Evolutionary conservation across 2,113 vertebrate species (phyloP).

Genomic region (Edolisoma coerulescens): DNA sequence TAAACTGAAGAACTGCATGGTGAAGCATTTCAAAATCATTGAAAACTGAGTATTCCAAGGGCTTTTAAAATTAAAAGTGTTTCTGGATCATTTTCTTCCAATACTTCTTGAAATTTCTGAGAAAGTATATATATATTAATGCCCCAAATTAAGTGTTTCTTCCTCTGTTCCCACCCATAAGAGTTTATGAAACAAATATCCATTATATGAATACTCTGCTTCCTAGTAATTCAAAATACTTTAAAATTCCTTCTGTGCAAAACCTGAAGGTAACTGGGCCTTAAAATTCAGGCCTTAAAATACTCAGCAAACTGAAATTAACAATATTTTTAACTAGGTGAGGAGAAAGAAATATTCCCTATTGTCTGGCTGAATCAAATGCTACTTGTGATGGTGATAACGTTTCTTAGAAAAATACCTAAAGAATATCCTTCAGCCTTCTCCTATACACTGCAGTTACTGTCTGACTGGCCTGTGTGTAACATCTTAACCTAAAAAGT

Average conservation of each 20-base stretch:
- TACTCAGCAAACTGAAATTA: background rate
- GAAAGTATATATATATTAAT: background rate
- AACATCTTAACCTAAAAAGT: background rate
- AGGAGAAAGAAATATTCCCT: background rate
- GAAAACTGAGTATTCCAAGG: background rate
- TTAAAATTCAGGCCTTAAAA: background rate
- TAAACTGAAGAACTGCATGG: background rate
- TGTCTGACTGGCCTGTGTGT: background rate
- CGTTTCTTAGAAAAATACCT: background rate
- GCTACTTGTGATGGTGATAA: background rate
- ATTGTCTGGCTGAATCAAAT: background rate
- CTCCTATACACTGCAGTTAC: background rate
- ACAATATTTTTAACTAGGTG: background rate
- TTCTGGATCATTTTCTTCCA: background rate
- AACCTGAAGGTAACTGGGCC: background rate
- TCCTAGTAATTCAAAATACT: background rate
- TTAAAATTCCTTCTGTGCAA: background rate
- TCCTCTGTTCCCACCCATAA: background rate
- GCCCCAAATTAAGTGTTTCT: background rate
- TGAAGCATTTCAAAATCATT: background rate
- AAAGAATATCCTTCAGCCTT: background rate
- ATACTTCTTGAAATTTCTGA: background rate
- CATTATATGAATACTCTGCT: background rate
- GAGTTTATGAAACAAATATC: background rate
- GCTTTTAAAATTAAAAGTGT: background rate